Percentiles rank a stretch among this genome's conserved stretches.
Conservation (phyloP, 2,888 invertebrate species). For the Dromius quadrimaculatus region DNA sequence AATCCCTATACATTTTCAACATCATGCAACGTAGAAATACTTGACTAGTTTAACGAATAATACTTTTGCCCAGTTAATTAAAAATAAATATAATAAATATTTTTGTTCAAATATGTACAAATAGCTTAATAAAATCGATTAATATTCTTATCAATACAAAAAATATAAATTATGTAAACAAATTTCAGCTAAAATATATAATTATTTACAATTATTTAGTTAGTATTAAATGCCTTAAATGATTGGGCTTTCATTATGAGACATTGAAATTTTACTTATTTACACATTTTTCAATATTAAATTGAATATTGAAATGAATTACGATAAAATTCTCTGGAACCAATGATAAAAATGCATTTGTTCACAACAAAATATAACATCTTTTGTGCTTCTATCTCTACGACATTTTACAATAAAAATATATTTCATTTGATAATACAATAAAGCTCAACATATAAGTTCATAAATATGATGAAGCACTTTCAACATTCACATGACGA, state of each 20-base stretch:
- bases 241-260: slow-evolving; percentile 18
- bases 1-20: neutral
- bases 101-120: slow-evolving; percentile 26
- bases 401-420: slow-evolving; percentile 22
- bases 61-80: slow-evolving; percentile 8
- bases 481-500: slow-evolving; percentile 1
- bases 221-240: slow-evolving; percentile 6
- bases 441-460: slow-evolving; percentile 11
- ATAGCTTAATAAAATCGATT: slow-evolving; percentile 13
- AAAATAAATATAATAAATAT: slow-evolving; percentile 7
- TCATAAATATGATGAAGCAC: slow-evolving; percentile 16
- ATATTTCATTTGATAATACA: slow-evolving; percentile 13
- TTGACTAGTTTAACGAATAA: slow-evolving; percentile 23
- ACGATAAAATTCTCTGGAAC: slow-evolving; percentile 27
- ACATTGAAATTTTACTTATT: slow-evolving; percentile 14
- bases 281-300: slow-evolving; percentile 9
- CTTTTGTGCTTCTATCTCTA: slow-evolving; percentile 44
- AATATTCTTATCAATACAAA: neutral
- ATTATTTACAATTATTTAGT: slow-evolving; percentile 5
- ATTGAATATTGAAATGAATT: slow-evolving; percentile 10
- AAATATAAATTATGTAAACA: neutral
- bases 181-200: neutral
- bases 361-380: slow-evolving; percentile 38
- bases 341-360: slow-evolving; percentile 47
- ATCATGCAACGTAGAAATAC: neutral